phyloP scores from a whole-genome alignment of 2,888 invertebrate genomes.

The Stenurella melanura region DNA sequence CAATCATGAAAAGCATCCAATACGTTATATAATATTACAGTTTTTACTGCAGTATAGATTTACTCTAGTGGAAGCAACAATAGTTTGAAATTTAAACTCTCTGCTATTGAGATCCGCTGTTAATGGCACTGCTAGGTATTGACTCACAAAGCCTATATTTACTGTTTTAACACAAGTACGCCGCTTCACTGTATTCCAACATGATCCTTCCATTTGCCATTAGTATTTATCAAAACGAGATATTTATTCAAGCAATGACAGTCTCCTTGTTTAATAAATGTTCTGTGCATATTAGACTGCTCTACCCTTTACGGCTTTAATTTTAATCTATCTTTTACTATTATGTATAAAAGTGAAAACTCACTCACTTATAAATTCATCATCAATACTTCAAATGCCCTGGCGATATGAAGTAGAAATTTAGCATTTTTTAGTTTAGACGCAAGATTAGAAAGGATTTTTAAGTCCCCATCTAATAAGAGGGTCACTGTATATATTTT shows the following conservation, averaged over 20 bases:
- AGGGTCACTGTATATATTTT: too few relatives aligned
- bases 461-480: too few relatives aligned
- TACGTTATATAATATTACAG: background rate
- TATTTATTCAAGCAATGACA: background rate
- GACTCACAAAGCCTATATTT: conserved; percentile 44
- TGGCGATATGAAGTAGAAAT: too few relatives aligned
- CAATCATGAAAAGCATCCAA: background rate
- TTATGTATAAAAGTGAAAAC: too few relatives aligned
- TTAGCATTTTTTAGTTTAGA: too few relatives aligned
- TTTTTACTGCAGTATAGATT: conserved; percentile 9
- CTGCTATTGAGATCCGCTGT: conserved; percentile 37
- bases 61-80: conserved; percentile 16
- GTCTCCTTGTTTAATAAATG: background rate
- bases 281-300: background rate
- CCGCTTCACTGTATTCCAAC: conserved; percentile 10
- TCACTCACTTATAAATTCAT: too few relatives aligned
- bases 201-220: conserved; percentile 26
- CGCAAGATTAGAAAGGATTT: too few relatives aligned
- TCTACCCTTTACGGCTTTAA: background rate
- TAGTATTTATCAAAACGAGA: conserved; percentile 3
- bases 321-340: background rate
- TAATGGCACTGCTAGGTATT: conserved; percentile 45
- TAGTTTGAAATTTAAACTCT: conserved; percentile 19
- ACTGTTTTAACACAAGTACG: conserved; percentile 40
- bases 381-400: too few relatives aligned